These are phyloP conservation scores for Scytalopus superciliaris DNA, from an alignment of 2,113 vertebrate genomes.

Conservation along the genomic window DNA sequence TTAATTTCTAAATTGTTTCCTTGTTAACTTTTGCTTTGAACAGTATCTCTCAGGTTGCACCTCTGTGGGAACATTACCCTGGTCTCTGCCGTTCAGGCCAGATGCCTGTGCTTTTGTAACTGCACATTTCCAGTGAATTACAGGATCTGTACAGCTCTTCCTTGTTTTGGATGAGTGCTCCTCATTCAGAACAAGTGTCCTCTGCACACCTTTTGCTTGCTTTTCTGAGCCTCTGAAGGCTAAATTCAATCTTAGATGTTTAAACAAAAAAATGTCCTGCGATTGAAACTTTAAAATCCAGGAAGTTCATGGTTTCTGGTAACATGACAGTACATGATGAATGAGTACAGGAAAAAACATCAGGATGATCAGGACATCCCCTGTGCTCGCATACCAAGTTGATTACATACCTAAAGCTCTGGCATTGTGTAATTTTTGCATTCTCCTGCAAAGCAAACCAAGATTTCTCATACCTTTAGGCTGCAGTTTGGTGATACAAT, in stretches of 20 bases:
- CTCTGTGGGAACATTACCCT: background rate
- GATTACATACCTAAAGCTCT: background rate
- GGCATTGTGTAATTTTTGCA: background rate
- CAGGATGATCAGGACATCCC: background rate
- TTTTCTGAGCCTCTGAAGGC: background rate
- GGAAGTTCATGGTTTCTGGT: background rate
- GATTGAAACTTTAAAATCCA: background rate
- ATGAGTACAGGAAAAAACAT: slow-evolving; percentile 19
- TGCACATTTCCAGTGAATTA: background rate
- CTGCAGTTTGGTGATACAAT: background rate
- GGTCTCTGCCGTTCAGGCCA: background rate
- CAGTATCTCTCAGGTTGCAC: background rate
- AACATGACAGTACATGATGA: background rate
- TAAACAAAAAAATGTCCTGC: background rate
- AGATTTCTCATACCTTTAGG: background rate
- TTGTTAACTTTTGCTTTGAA: background rate
- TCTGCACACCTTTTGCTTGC: background rate
- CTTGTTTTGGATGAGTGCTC: background rate
- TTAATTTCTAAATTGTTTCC: background rate
- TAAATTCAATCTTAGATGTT: background rate
- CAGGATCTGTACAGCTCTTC: background rate
- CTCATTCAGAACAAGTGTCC: background rate
- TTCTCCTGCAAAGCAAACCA: background rate
- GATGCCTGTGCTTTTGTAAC: background rate
- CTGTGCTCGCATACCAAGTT: background rate